These are phyloP conservation scores for Orthonychiurus folsomi DNA, from an alignment of 2,888 invertebrate genomes.

Conservation along the genomic window DNA sequence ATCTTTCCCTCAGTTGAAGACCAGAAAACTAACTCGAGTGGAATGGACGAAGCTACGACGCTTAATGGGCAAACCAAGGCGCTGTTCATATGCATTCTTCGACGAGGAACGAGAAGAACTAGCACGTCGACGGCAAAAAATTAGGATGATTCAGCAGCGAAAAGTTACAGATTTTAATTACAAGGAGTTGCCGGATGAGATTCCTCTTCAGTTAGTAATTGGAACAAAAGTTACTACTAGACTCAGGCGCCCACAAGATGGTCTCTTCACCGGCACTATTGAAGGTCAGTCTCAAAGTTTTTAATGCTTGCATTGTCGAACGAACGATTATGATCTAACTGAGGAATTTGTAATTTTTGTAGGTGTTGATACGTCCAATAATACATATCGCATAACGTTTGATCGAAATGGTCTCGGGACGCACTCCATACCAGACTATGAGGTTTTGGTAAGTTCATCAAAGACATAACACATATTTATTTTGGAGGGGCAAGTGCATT, in stretches of 20 bases:
- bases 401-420: conserved; percentile 86
- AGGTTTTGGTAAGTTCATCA: conserved; percentile 59
- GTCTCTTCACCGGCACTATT: conserved; percentile 83
- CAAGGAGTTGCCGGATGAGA: conserved; percentile 86
- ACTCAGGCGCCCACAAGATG: conserved; percentile 85
- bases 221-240: conserved; percentile 90
- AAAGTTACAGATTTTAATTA: conserved; percentile 63
- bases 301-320: no score
- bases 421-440: conserved; percentile 91
- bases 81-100: conserved; percentile 86
- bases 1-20: conserved; percentile 83
- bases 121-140: conserved; percentile 80
- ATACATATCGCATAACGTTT: conserved; percentile 89
- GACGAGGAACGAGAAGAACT: conserved; percentile 86
- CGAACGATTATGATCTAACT: no score
- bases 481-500: no score
- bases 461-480: not conserved
- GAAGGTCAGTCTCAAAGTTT: no score
- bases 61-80: conserved; percentile 93
- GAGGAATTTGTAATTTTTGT: no score
- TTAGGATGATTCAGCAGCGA: conserved; percentile 83
- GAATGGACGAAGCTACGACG: conserved; percentile 94
- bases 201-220: conserved; percentile 86
- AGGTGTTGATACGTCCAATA: conserved; percentile 88
- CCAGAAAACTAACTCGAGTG: conserved; percentile 69